Evolutionary conservation across 2,113 vertebrate genomes (phyloP).

Genomic region (Myxocyprinus asiaticus): DNA sequence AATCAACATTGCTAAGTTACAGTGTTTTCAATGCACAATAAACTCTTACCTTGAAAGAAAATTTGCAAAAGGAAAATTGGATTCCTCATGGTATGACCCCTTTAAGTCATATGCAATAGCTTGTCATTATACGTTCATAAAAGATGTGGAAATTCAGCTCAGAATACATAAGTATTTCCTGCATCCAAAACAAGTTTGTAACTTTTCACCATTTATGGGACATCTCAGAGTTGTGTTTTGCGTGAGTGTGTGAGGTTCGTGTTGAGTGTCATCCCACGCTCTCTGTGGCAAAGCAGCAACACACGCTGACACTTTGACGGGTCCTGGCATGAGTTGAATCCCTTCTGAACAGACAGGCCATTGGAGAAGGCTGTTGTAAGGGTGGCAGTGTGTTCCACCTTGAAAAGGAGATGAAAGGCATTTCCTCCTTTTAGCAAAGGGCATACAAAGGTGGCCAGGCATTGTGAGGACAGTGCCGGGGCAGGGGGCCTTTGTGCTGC

Average conservation of each 20-base stretch:
- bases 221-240: not conserved
- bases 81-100: not conserved
- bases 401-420: constrained; percentile 66
- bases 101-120: not conserved
- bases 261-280: constrained; percentile 38
- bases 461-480: constrained; percentile 50
- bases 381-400: constrained; percentile 55
- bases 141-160: no score
- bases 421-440: constrained; percentile 67
- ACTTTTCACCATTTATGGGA: not conserved
- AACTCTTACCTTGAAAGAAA: no score
- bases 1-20: no score
- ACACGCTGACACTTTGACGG: constrained; percentile 51
- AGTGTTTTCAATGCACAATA: no score
- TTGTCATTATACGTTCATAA: no score
- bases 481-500: constrained; percentile 63
- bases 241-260: not conserved
- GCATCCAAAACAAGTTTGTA: not conserved
- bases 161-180: not conserved
- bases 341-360: constrained; percentile 17
- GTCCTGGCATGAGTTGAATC: constrained; percentile 46
- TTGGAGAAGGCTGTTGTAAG: constrained; percentile 24
- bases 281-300: constrained; percentile 45
- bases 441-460: constrained; percentile 65
- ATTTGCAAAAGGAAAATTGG: no score